Evolutionary conservation across 2,113 vertebrate genomes (phyloP).

Genomic region (Motacilla tschutschensis): DNA sequence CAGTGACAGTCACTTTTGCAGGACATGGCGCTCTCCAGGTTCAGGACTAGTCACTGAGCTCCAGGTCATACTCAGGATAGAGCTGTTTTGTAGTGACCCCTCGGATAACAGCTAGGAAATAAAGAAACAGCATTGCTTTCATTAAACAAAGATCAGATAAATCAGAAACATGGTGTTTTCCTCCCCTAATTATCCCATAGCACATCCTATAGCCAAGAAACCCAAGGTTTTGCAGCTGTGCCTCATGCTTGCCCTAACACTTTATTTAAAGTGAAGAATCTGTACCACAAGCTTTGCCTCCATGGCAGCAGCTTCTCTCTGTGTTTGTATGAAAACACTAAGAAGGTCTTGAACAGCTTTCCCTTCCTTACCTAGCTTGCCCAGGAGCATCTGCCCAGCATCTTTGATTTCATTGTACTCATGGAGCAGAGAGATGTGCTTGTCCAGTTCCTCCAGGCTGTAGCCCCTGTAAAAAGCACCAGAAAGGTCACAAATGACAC

Average conservation of each 20-base stretch:
- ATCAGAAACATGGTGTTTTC: background rate
- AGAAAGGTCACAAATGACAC: background rate
- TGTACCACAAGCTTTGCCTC: background rate
- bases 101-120: constrained; percentile 80
- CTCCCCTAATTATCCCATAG: background rate
- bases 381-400: constrained; percentile 88
- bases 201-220: background rate
- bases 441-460: constrained; percentile 82
- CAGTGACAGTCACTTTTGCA: background rate
- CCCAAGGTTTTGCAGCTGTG: background rate
- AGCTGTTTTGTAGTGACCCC: constrained; percentile 90
- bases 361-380: constrained; percentile 83
- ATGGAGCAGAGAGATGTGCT: constrained; percentile 88
- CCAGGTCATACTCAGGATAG: constrained; percentile 87
- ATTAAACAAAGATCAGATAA: background rate
- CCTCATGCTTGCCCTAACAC: background rate
- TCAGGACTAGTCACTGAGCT: constrained; percentile 79
- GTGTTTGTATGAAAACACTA: background rate
- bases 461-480: constrained; percentile 76
- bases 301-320: background rate
- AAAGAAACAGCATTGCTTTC: background rate
- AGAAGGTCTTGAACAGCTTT: background rate
- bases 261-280: background rate
- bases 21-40: background rate
- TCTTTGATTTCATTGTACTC: constrained; percentile 97